Percentiles rank a stretch among this genome's conserved stretches.
These are phyloP conservation scores for Synanthedon andrenaeformis DNA, from an alignment of 2,888 invertebrate species.

Conservation along the genomic window DNA sequence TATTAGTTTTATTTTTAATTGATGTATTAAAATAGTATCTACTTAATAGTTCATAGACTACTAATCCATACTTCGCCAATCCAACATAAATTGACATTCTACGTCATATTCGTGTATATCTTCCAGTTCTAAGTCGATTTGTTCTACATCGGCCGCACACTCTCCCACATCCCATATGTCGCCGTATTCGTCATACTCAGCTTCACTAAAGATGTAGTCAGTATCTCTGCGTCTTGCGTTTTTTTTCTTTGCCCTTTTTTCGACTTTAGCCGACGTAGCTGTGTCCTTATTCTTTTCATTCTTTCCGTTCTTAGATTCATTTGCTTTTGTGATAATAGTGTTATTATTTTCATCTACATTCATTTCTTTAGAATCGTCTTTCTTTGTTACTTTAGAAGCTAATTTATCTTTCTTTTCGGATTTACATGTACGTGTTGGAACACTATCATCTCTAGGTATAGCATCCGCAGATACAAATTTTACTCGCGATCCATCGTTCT, in stretches of 20 bases:
- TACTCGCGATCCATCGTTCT: constrained; percentile 29
- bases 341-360: neutral
- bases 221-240: constrained; percentile 18
- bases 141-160: constrained; percentile 35
- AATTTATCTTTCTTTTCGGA: constrained; percentile 1
- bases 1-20: neutral
- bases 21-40: no score
- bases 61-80: constrained; percentile 39
- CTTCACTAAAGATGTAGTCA: constrained; percentile 46
- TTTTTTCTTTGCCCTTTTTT: neutral
- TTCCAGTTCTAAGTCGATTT: constrained; percentile 31
- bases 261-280: constrained; percentile 7
- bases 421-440: constrained; percentile 19
- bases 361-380: neutral
- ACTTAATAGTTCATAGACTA: no score
- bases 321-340: neutral
- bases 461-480: constrained; percentile 33
- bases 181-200: constrained; percentile 47
- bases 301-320: neutral
- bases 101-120: constrained; percentile 38
- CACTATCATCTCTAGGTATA: constrained; percentile 19
- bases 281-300: constrained; percentile 4
- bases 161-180: constrained; percentile 18
- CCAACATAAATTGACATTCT: constrained; percentile 33
- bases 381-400: neutral